Base-by-base conservation (phyloP, 2,797 vertebrate species). In the Leuciscus waleckii region DNA sequence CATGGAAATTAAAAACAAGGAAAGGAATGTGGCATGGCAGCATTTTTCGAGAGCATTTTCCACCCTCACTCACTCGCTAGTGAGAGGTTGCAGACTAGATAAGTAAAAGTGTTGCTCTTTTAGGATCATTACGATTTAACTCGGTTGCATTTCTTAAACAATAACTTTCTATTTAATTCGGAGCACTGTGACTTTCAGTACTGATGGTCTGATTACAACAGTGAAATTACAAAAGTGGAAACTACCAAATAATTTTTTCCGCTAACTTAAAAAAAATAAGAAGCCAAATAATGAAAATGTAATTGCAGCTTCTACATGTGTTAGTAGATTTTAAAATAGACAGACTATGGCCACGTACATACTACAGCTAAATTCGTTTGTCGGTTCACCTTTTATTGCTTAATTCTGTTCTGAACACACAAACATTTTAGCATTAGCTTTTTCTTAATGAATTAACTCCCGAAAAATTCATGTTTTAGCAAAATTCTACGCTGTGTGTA, bases 21-120 rank as follows among this genome's bases (percentile, higher is more conserved):
- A 54, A 17, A 61, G 80, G 69, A 79, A 88, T 88, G 80, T 74
- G 26, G 51, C 58, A 73, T 5, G 11, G 39, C 68, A 23, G 51
- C 84, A 88, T 88, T 88, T 84, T 83, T 23, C 7, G 23, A 46
- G 19, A 23, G 43, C 68, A 29, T 35, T 49, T 78, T 79, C 37
- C 80, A 26, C 75, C 80, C 79, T 39, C 46, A 26, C 54, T 13
- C 29, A 10, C 51, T 77, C 7, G 8, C 5, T 58, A 63, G n/a
- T 61, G 16, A 63, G 51, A 46, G 13, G 29, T 35, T 77, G 21
- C 21, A 49, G 21, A 86, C 29, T 74, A 70, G 35, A 67, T 26
- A 41, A 26, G 7, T 71, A 54, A 29, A 63, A 21, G 21, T 58
- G 35, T 32, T 51, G 21, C 16, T 81, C 26, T 83, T 58, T 83